phyloP scores from a whole-genome alignment of 2,888 invertebrate species.

The Hirtodrosophila histrioides region DNA sequence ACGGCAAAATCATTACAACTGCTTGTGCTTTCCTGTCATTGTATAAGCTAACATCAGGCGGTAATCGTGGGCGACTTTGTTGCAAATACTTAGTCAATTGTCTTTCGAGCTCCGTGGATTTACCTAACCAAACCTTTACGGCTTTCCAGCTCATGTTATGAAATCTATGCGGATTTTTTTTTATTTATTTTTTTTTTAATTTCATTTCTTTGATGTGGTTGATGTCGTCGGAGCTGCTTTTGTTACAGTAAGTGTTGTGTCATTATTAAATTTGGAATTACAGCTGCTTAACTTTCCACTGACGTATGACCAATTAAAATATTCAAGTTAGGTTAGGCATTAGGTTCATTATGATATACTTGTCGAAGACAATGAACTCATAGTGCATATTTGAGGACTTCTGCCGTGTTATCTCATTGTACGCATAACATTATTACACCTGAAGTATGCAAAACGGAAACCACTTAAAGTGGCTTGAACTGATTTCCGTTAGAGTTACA shows the following conservation, averaged over 20 bases:
- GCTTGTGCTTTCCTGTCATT: background rate
- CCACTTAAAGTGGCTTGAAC: background rate
- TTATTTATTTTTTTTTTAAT: constrained; percentile 34
- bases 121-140: constrained; percentile 45
- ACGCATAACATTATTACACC: background rate
- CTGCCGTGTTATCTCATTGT: too few species aligned
- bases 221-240: constrained; percentile 22
- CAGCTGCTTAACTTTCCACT: constrained; percentile 49
- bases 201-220: constrained; percentile 52
- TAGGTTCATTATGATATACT: constrained; percentile 19
- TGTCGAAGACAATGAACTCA: too few species aligned
- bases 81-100: constrained; percentile 39
- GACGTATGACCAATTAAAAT: constrained; percentile 50
- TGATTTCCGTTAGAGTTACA: constrained; percentile 1
- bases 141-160: constrained; percentile 43
- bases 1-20: background rate
- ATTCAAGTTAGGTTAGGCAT: constrained; percentile 5
- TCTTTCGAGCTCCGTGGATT: constrained; percentile 30
- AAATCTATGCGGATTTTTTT: constrained; percentile 47
- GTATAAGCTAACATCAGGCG: background rate
- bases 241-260: constrained; percentile 44
- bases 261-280: constrained; percentile 50
- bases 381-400: too few species aligned
- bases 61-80: constrained; percentile 35
- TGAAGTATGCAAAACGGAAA: background rate